phyloP scores from a whole-genome alignment of 2,888 invertebrate species.

The Hemistola chrysoprasaria region DNA sequence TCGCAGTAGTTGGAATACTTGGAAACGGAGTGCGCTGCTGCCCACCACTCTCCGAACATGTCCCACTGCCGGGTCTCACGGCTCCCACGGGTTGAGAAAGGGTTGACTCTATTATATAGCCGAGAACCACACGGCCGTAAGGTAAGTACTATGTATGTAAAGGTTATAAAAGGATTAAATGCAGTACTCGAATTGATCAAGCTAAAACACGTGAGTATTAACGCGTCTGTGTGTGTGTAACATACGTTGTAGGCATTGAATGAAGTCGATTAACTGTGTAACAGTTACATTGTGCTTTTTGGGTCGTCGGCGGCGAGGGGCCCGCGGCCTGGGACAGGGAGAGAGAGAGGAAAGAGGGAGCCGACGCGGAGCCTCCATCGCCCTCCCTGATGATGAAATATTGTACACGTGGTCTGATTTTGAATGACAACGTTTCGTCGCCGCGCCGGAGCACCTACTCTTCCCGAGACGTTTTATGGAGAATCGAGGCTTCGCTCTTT shows the following conservation, averaged over 20 bases:
- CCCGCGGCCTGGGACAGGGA: slow-evolving; percentile 25
- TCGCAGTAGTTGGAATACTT: no score
- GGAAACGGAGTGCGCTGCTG: no score
- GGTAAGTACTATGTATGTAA: no score
- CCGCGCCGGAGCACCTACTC: slow-evolving; percentile 62
- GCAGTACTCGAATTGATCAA: no score
- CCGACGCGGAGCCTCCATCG: slow-evolving; percentile 10
- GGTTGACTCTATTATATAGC: no score
- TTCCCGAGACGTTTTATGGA: slow-evolving; percentile 71
- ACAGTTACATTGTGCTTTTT: slow-evolving; percentile 19
- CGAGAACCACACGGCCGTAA: no score
- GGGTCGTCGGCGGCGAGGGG: slow-evolving; percentile 48
- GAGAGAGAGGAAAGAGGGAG: slow-evolving; percentile 5
- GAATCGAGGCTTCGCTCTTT: slow-evolving; percentile 65
- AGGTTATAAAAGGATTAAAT: no score
- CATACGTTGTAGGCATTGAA: not conserved
- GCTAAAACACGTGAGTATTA: not conserved
- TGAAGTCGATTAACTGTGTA: slow-evolving; percentile 3
- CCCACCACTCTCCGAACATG: no score
- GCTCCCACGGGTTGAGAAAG: no score
- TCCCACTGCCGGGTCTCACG: no score
- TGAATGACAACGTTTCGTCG: slow-evolving; percentile 86
- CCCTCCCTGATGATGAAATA: slow-evolving; percentile 86
- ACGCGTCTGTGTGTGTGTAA: not conserved
- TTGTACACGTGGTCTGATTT: slow-evolving; percentile 88